These are phyloP conservation scores for Lasioglossum marginatum DNA, from an alignment of 2,888 invertebrate genomes.

Conservation along the genomic window DNA sequence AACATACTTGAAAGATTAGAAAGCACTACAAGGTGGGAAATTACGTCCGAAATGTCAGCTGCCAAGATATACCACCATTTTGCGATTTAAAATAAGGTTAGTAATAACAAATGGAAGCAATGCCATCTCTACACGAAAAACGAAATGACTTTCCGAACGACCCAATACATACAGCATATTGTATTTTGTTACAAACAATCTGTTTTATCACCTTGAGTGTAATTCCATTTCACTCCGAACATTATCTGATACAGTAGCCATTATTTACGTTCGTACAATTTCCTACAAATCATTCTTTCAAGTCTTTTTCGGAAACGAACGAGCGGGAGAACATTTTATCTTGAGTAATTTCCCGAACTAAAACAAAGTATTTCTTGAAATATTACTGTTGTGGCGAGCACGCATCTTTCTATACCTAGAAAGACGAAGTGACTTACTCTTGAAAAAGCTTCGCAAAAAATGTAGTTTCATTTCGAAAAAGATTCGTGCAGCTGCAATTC, in stretches of 20 bases:
- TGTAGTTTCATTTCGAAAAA: not conserved
- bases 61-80: too few species aligned
- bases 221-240: not conserved
- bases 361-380: slow-evolving; percentile 11
- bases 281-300: not conserved
- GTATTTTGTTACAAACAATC: not conserved
- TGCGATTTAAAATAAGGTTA: too few species aligned
- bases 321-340: slow-evolving; percentile 3
- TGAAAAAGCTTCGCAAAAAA: not conserved
- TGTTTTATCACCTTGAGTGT: not conserved
- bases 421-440: not conserved
- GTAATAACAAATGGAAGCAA: too few species aligned
- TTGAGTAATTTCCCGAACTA: slow-evolving; percentile 4
- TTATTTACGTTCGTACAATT: not conserved
- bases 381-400: not conserved
- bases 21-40: too few species aligned
- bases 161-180: not conserved
- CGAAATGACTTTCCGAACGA: too few species aligned
- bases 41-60: too few species aligned
- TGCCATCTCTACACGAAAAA: too few species aligned
- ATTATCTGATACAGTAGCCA: not conserved
- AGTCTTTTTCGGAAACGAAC: slow-evolving; percentile 3
- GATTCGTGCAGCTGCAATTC: not conserved
- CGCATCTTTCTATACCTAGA: not conserved
- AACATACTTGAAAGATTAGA: too few species aligned